Base-by-base conservation (phyloP, 1,140 invertebrate genomes). In the Antheraea mylitta region DNA sequence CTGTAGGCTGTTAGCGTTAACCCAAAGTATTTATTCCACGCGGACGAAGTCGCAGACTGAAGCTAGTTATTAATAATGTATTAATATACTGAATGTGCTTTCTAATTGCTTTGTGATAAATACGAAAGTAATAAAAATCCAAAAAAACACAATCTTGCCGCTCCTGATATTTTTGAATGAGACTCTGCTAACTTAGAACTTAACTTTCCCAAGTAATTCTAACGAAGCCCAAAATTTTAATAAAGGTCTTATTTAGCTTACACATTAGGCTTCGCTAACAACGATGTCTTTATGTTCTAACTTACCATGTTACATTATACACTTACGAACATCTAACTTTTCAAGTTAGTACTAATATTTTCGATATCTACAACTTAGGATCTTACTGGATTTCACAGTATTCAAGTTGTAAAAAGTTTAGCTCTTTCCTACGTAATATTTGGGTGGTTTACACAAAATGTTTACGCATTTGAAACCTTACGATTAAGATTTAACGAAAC, bases 391-490 rank as follows among this genome's bases (percentile, higher is more conserved):
- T 86, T 86, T 81, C 81, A 79, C 75, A 79, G 77, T 77, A 77
- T 81, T 78, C 75, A 75, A 81, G 84, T 82, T 86, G 81, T 84
- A 86, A 84, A 86, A 86, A 86, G 79, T 86, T 86, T 82, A 84
- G 77, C 78, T 81, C 73, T 75, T 80, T 81, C 72, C 72, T 58
- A 69, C 75, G 75, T 80, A 82, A 82, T 79, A 80, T 83, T 79
- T 83, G 74, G 77, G 72, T 69, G 64, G 73, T 45, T 68, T 53
- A 67, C 68, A 73, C 59, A 81, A 74, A 63, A 77, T 79, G 68
- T 42, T 36, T 58, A 11, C 71, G 60, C 72, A 45, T 68, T 42
- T n/a, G 53, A 58, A 7, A n/a, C 13, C 3, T 66, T 60, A 18
- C 59, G 53, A 62, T 65, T 63, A 60, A 45, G 5, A 8, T 59